These are phyloP conservation scores for Sphaerophoria taeniata DNA, from an alignment of 2,888 invertebrate genomes.

Conservation along the genomic window DNA sequence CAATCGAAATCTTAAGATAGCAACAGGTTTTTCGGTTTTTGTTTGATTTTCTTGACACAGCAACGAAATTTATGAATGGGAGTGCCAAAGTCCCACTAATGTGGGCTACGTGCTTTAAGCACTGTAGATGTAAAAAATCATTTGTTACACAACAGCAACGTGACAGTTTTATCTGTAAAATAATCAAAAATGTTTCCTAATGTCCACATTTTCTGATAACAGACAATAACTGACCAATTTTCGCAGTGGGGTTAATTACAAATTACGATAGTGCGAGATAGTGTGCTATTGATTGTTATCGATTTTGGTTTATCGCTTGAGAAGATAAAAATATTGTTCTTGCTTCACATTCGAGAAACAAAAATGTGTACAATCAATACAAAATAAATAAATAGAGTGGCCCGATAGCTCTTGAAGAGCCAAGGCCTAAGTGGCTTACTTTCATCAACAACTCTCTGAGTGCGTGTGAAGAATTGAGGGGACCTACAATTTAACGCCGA, in stretches of 20 bases:
- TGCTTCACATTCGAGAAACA: no score
- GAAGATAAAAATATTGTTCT: background rate
- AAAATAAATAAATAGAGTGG: no score
- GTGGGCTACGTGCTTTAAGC: constrained; percentile 5
- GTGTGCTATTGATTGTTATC: background rate
- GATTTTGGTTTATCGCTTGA: background rate
- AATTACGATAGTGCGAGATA: no score
- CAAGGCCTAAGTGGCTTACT: no score
- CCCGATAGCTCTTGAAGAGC: no score
- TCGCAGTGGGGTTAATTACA: background rate
- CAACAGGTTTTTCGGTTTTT: background rate
- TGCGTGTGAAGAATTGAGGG: no score
- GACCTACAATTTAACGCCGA: no score
- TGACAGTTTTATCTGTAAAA: background rate
- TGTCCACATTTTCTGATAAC: background rate
- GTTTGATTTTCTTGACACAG: background rate
- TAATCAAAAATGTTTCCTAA: background rate
- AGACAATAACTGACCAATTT: constrained; percentile 4
- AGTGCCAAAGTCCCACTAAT: background rate
- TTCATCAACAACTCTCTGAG: no score
- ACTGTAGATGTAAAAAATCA: background rate
- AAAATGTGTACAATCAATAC: no score
- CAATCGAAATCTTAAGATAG: constrained; percentile 26
- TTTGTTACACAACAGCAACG: background rate
- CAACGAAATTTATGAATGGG: background rate